Conservation (phyloP, 2,797 vertebrate genomes). For the Ceyx erithaca region DNA sequence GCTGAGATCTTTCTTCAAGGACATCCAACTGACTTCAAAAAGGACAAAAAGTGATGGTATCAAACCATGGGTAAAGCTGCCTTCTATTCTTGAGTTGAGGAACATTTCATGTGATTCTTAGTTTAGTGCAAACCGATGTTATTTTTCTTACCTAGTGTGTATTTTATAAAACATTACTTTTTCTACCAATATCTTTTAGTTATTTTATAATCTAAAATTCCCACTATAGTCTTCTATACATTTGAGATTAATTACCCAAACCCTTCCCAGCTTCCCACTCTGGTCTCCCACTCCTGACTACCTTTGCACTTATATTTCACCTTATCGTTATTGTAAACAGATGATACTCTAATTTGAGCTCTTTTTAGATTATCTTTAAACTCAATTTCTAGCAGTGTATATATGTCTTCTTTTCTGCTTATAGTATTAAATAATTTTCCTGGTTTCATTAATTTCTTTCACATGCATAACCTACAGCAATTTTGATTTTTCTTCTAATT, state of each 20-base stretch:
- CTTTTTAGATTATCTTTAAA: neutral
- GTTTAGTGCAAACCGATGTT: neutral
- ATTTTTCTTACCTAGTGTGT: neutral
- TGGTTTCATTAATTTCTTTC: neutral
- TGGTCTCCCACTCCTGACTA: neutral
- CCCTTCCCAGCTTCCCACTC: neutral
- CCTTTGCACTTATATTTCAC: neutral
- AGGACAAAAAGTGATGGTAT: neutral
- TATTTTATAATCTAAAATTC: neutral
- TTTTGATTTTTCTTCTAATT: neutral
- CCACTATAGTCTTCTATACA: neutral
- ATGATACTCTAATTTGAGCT: neutral
- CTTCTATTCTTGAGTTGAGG: fast-evolving
- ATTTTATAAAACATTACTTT: neutral
- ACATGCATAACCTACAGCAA: neutral
- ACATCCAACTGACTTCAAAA: neutral
- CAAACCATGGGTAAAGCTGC: neutral
- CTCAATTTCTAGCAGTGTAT: neutral
- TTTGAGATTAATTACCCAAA: neutral
- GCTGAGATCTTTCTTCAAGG: neutral
- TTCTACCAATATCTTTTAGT: neutral
- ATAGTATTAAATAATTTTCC: neutral
- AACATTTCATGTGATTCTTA: neutral
- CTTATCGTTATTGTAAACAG: fast-evolving
- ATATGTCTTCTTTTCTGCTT: neutral